Evolutionary conservation across 2,888 invertebrate species (phyloP).

Genomic region (Nephrocerus scutellatus): DNA sequence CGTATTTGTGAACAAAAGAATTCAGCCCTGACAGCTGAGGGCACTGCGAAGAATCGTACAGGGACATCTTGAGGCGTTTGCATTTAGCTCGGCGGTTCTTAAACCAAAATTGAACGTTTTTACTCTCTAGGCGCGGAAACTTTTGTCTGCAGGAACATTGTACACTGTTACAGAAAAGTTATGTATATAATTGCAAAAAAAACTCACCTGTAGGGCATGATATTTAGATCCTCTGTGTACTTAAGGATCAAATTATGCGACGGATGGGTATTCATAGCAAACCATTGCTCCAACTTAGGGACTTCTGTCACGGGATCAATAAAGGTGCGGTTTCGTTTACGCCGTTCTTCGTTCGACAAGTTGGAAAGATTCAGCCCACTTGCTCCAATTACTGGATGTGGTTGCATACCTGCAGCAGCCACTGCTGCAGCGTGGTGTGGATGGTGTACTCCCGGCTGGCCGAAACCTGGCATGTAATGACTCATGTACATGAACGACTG

Average conservation of each 20-base stretch:
- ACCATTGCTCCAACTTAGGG: slow-evolving; percentile 90
- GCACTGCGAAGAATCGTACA: slow-evolving; percentile 58
- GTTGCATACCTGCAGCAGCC: slow-evolving; percentile 36
- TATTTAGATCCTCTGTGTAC: slow-evolving; percentile 94
- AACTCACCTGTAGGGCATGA: slow-evolving; percentile 73
- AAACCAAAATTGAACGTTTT: slow-evolving; percentile 99
- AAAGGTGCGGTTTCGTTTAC: slow-evolving; percentile 95
- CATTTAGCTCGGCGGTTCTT: slow-evolving; percentile 98
- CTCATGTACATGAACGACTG: slow-evolving; percentile 91
- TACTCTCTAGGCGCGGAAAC: slow-evolving; percentile 96
- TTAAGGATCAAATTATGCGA: slow-evolving; percentile 96
- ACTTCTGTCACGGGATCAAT: slow-evolving; percentile 99
- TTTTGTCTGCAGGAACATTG: slow-evolving; percentile 64
- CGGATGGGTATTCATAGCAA: slow-evolving; percentile 95
- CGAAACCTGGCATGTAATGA: slow-evolving; percentile 68
- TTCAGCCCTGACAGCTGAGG: slow-evolving; percentile 39
- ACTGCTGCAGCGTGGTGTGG: slow-evolving; percentile 45
- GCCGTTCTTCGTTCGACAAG: slow-evolving; percentile 72
- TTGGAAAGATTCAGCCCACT: slow-evolving; percentile 58
- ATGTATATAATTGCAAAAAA: background rate
- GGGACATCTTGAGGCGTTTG: slow-evolving; percentile 88
- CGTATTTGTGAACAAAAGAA: slow-evolving; percentile 45
- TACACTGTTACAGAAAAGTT: background rate
- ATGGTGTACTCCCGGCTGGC: slow-evolving; percentile 47
- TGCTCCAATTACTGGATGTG: slow-evolving; percentile 41